These are phyloP conservation scores for Hucho hucho DNA, from an alignment of 2,113 vertebrate species.

Conservation along the genomic window DNA sequence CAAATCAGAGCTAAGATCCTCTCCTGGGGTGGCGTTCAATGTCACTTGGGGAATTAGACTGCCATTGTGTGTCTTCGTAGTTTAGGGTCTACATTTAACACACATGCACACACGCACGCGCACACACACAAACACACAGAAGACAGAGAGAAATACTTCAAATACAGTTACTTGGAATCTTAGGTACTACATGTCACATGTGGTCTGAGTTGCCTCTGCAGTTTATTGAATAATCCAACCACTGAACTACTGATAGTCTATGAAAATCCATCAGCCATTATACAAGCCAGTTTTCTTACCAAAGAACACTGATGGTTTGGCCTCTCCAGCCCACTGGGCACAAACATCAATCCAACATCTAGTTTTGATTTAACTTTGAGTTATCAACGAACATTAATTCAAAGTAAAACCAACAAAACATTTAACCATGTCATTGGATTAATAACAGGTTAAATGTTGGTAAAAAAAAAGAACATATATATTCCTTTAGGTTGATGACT, in stretches of 20 bases:
- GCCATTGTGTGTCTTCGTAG: neutral
- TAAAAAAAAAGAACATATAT: too few species aligned
- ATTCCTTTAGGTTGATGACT: too few species aligned
- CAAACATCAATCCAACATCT: too few species aligned
- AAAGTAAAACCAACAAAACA: too few species aligned
- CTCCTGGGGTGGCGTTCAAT: neutral
- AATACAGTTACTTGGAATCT: too few species aligned
- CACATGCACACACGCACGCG: too few species aligned
- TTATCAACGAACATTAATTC: too few species aligned
- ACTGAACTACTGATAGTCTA: slow-evolving; percentile 46
- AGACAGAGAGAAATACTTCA: too few species aligned
- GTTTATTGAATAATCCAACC: slow-evolving; percentile 13
- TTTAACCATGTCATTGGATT: too few species aligned
- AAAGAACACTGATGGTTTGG: slow-evolving; percentile 38
- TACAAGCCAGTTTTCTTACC: slow-evolving; percentile 48
- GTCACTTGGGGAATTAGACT: neutral
- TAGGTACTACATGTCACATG: slow-evolving; percentile 3
- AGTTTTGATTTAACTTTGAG: too few species aligned
- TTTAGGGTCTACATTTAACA: slow-evolving; percentile 5
- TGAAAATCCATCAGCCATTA: slow-evolving; percentile 59
- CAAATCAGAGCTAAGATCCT: neutral
- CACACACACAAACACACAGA: too few species aligned
- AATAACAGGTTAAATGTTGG: too few species aligned
- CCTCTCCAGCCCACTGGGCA: neutral
- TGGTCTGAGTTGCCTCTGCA: slow-evolving; percentile 40